Base-by-base conservation (phyloP, 2,888 invertebrate species). In the Chymomyza fuscimana region DNA sequence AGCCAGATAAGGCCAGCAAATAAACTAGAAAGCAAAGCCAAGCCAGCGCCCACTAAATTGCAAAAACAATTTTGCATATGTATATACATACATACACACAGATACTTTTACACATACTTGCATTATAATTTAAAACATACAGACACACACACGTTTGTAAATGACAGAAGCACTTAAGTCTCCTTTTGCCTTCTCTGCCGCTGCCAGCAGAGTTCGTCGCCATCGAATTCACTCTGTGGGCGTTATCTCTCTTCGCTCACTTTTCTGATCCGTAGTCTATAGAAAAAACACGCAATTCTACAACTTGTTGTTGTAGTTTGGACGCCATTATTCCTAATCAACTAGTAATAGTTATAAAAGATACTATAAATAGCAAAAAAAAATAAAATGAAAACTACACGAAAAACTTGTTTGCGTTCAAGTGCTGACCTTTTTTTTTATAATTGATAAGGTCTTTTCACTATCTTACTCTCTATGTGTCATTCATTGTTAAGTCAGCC, bases 61-160 rank as follows among this genome's bases (percentile, higher is more conserved):
- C 12, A 65, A 61, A 29, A 72, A 74, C 56, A 80, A 74, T 52
- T 64, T 63, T 66, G 58, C 61, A 65, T 62, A 32, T 36, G 66
- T 40, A 19, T 56, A 58, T 58, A 51, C 52, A 19, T n/a, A 29
- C 52, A 50, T 36, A 16, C 36, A n/a, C 60, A 50, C 56, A 52
- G 32, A 59, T 65, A 36, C 32, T 32, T 25, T 9, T 32, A 32
- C 19, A 19, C 51, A 62, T 22, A 22, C 12, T 12, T 46, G 40
- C 4, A 46, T 46, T 46, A 46, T 12, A 46, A 46, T 12, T 46
- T 46, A 46, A 46, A 19, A 50, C 25, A 36, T 36, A 19, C 25
- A 51, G 25, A 16, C 25, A 51, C 12, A 16, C 6, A 12, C 6
- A 62, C 65, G 63, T 60, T 50, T 64, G 61, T 25, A 19, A 56